Evolutionary conservation across 2,113 vertebrate species (phyloP).

Genomic region (Rhegmatorhina hoffmannsi): DNA sequence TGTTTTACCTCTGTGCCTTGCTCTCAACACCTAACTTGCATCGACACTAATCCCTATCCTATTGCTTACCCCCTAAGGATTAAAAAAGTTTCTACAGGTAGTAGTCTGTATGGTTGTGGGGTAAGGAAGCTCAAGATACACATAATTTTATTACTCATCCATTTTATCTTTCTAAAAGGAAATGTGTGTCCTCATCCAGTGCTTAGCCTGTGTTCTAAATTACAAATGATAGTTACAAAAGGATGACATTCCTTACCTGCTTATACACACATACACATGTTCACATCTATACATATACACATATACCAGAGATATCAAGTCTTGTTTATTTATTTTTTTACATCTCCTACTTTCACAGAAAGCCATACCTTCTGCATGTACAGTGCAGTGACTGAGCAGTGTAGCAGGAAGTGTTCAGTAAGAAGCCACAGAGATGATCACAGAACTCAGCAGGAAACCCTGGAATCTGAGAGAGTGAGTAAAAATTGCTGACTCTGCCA

Average conservation of each 20-base stretch:
- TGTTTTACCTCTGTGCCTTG: not conserved
- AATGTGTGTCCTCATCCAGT: not conserved
- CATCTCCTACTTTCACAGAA: not conserved
- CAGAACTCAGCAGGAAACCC: too few relatives aligned
- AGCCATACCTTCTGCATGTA: not conserved
- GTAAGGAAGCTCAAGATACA: not conserved
- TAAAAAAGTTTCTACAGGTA: not conserved
- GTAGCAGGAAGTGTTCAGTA: too few relatives aligned
- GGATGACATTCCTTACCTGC: not conserved
- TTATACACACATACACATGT: not conserved
- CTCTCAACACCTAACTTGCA: not conserved
- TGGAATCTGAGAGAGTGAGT: too few relatives aligned
- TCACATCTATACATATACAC: not conserved
- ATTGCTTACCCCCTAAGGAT: not conserved
- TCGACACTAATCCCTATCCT: not conserved
- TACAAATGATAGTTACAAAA: not conserved
- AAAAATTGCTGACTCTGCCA: too few relatives aligned
- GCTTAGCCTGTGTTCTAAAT: not conserved
- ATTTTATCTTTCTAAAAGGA: not conserved
- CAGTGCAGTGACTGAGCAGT: not conserved
- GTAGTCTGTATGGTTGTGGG: not conserved
- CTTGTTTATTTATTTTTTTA: not conserved
- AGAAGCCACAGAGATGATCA: too few relatives aligned
- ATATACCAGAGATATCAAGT: not conserved
- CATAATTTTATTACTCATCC: not conserved